Base-by-base conservation (phyloP, 2,888 invertebrate species). In the Cheilosia variabilis region DNA sequence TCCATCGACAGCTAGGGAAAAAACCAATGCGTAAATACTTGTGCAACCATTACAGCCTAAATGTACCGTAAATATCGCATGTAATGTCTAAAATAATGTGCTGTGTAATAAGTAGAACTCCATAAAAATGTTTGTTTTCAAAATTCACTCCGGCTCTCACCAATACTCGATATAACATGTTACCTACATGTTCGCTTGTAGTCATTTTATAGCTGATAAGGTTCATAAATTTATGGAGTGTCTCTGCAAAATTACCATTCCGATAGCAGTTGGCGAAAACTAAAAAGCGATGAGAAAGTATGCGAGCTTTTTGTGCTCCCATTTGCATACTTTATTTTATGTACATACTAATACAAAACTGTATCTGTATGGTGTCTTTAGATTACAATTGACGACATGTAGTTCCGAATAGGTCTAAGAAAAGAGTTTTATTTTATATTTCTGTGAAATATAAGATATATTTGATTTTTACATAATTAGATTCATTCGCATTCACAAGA, bases 151-250 rank as follows among this genome's bases (percentile, higher is more conserved):
- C 31, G n/a, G 69, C 71, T 55, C 22, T 10, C 37, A 19, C 52
- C 45, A 45, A 65, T 15, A 58, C 37, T 27, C 37, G 13, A 55
- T 62, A 63, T 47, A 66, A 55, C 47, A 65, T 65, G 65, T 37
- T 37, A 37, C 37, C 1, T 75, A 63, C 24, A 63, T 75, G 37
- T 37, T 77, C 50, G 37, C 60, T 55, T 77, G 58, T 60, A 71
- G 71, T 82, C 52, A 71, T 77, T 82, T 77, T 77, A 77, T 71
- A 66, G 76, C 82, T 77, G 82, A 82, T 77, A 81, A 81, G 80
- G 63, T 53, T 81, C 75, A 68, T 75, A 57, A 69, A 81, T 81
- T 81, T 75, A 81, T 81, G 80, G 43, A 81, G 80, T 81, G 80
- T 81, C 68, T 34, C 63, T 75, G 55, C 68, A 75, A 75, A 75